These are phyloP conservation scores for Zootermopsis nevadensis DNA, from an alignment of 2,888 invertebrate genomes.

Conservation along the genomic window DNA sequence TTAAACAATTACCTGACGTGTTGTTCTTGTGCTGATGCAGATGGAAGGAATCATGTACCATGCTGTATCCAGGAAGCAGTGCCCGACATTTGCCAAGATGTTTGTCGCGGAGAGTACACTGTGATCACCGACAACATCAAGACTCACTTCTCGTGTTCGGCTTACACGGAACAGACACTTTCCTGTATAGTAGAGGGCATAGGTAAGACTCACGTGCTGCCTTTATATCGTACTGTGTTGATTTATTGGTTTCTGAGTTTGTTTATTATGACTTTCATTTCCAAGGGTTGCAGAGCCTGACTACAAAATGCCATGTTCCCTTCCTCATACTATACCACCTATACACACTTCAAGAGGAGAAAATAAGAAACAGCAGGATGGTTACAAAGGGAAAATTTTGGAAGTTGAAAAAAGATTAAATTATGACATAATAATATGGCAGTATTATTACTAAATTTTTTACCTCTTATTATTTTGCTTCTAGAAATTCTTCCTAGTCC, in stretches of 20 bases:
- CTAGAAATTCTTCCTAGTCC: constrained; percentile 80
- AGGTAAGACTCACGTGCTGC: constrained; percentile 61
- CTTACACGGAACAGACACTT: constrained; percentile 83
- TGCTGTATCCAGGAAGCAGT: constrained; percentile 85
- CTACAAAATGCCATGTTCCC: no score
- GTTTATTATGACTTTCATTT: no score
- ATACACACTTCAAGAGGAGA: no score
- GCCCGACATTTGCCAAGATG: constrained; percentile 87
- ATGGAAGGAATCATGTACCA: constrained; percentile 86
- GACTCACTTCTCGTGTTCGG: constrained; percentile 86
- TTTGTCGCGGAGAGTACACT: constrained; percentile 87
- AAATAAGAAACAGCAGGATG: no score
- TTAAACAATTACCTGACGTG: no score
- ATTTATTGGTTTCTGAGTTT: no score
- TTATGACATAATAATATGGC: no score
- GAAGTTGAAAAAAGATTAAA: no score
- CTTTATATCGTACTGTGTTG: no score
- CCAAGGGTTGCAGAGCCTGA: no score
- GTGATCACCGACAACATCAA: constrained; percentile 85
- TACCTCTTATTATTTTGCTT: constrained; percentile 51
- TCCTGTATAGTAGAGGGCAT: constrained; percentile 88
- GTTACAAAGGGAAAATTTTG: no score
- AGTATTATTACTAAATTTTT: neutral
- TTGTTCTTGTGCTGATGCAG: constrained; percentile 62
- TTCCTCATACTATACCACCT: no score